Conservation (phyloP, 2,113 vertebrate genomes). For the Cynopterus brachyotis region DNA sequence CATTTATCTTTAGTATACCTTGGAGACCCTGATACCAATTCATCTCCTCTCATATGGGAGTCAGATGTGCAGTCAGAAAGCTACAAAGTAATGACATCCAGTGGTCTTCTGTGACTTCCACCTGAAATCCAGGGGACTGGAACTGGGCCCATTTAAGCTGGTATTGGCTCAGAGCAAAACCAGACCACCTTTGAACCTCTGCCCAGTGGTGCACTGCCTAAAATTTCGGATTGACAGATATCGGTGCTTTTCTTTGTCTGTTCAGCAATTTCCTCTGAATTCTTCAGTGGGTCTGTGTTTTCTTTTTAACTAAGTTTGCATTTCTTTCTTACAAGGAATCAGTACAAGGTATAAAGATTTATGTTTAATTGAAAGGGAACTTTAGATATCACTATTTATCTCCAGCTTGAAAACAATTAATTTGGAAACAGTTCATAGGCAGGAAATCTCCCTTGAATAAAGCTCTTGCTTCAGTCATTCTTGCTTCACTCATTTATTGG, state of each 20-base stretch:
- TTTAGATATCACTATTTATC: background rate
- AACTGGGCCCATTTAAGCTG: background rate
- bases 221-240: background rate
- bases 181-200: constrained; percentile 9
- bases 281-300: background rate
- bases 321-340: constrained; percentile 32
- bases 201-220: background rate
- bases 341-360: background rate
- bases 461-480: background rate
- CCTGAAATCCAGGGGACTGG: background rate
- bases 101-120: constrained; percentile 5
- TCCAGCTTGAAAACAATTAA: background rate
- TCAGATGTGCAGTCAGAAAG: background rate
- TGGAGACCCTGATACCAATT: constrained; percentile 14
- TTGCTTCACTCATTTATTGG: background rate
- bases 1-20: constrained; percentile 44
- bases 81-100: background rate
- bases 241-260: background rate
- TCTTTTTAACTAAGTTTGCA: background rate
- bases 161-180: background rate
- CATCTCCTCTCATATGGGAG: background rate
- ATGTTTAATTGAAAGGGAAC: background rate
- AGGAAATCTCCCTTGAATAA: background rate
- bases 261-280: constrained; percentile 23
- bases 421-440: background rate